Base-by-base conservation (phyloP, 2,797 vertebrate species). In the Rhinoraja longicauda region DNA sequence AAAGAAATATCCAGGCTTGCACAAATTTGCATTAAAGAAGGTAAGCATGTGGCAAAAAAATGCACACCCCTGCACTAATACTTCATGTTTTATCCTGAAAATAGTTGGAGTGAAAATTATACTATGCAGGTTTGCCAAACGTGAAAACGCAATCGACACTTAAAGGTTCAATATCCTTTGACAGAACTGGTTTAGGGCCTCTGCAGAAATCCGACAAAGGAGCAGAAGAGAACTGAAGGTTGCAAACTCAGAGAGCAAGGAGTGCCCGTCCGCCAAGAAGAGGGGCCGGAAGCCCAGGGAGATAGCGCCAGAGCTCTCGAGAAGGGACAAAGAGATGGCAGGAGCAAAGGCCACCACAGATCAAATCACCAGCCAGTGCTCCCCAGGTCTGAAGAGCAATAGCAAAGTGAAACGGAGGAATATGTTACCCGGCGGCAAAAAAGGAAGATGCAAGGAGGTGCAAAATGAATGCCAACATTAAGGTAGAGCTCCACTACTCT, bases 161-260 rank as follows among this genome's bases (percentile, higher is more conserved):
- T 92, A 92, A 92, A 92, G 90, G 26, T 92, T 92, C 73, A 92
- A 92, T 92, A 24, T 92, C 90, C 90, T 1, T 0, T 94, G 67
- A 45, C 95, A 99, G 99, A 99, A 99, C 96, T 99, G 99, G 98
- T 99, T 99, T 95, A 97, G 98, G 64, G 97, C 98, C 76, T 97
- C 97, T 2, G 95, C 95, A 91, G 97, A 98, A 81, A 95, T 96
- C 39, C 95, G 95, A 91, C 95, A 96, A 95, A 96, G 96, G 95
- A 97, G 96, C 94, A 98, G 97, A 95, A 97, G 93, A 94, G 96
- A 96, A 29, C 96, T 97, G 29, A 95, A 95, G 94, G 95, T 95
- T 32, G 94, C 97, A 94, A 96, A 94, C 95, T 96, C 95, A 36
- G 97, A 97, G 94, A 96, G 97, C 94, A 97, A 97, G 94, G 97